Evolutionary conservation across 1,140 invertebrate genomes (phyloP).

Genomic region (Schlechtendalia chinensis): DNA sequence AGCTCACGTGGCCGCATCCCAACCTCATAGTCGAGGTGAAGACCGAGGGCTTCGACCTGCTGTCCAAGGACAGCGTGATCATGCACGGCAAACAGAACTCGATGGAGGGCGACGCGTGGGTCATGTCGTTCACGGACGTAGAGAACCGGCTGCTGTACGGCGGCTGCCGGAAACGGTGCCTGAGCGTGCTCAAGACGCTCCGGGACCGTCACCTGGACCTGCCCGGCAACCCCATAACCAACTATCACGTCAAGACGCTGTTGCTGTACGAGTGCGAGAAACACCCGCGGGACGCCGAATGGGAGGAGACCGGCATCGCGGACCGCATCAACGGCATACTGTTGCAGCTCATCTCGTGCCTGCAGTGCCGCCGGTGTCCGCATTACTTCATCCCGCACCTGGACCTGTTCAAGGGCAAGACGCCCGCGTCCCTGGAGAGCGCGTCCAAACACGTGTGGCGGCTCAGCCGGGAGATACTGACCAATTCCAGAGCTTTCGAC

Average conservation of each 20-base stretch:
- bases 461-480: conserved; percentile 88
- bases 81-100: conserved; percentile 89
- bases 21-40: conserved; percentile 94
- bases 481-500: conserved; percentile 88
- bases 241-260: conserved; percentile 93
- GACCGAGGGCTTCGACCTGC: conserved; percentile 92
- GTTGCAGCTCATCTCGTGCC: conserved; percentile 92
- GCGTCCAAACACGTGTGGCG: conserved; percentile 97
- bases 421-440: conserved; percentile 87
- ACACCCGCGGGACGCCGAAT: conserved; percentile 90
- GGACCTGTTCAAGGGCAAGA: conserved; percentile 93
- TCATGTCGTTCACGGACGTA: conserved; percentile 88
- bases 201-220: conserved; percentile 90
- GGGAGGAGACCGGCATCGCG: conserved; percentile 90
- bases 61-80: conserved; percentile 87
- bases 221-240: conserved; percentile 87
- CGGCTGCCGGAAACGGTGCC: conserved; percentile 80
- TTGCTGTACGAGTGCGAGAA: conserved; percentile 98
- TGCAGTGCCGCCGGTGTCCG: conserved; percentile 93
- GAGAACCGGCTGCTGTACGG: conserved; percentile 89
- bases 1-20: conserved; percentile 90
- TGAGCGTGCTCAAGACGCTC: conserved; percentile 92
- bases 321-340: conserved; percentile 96
- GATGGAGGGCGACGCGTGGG: conserved; percentile 98
- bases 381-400: conserved; percentile 92